Conservation (phyloP, 2,113 vertebrate genomes). For the Apteryx mantelli region DNA sequence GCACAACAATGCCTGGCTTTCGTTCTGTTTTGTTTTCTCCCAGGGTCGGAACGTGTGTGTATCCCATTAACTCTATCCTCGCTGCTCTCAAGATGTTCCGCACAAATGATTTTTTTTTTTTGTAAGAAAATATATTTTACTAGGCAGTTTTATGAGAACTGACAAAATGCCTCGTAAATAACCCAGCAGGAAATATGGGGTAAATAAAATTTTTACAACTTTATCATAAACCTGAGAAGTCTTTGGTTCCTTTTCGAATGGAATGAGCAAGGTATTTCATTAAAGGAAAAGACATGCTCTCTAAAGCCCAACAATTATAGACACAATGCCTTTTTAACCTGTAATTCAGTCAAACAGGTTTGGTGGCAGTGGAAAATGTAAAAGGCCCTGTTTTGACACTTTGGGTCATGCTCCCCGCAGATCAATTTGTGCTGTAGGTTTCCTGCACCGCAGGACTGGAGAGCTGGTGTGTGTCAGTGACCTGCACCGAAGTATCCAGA, state of each 20-base stretch:
- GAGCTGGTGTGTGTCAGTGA: neutral
- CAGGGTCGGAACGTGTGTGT: slow-evolving; percentile 58
- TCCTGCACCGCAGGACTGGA: neutral
- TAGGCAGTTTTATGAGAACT: slow-evolving; percentile 77
- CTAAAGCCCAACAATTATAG: slow-evolving; percentile 70
- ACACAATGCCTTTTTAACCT: slow-evolving; percentile 73
- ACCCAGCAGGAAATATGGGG: slow-evolving; percentile 78
- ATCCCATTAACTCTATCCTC: slow-evolving; percentile 74
- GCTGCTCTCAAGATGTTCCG: slow-evolving; percentile 68
- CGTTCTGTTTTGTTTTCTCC: slow-evolving; percentile 68
- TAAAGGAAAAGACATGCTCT: slow-evolving; percentile 71
- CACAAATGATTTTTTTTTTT: slow-evolving; percentile 71
- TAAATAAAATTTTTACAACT: slow-evolving; percentile 78
- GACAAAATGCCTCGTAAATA: slow-evolving; percentile 79
- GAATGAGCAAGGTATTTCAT: slow-evolving; percentile 76
- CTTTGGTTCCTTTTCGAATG: slow-evolving; percentile 73
- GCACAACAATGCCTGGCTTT: slow-evolving; percentile 71
- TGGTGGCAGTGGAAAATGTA: slow-evolving; percentile 72
- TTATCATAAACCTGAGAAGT: slow-evolving; percentile 78
- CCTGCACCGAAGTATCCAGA: neutral
- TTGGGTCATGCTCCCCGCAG: slow-evolving; percentile 44
- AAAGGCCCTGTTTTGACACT: slow-evolving; percentile 60
- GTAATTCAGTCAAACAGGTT: slow-evolving; percentile 76
- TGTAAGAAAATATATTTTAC: slow-evolving; percentile 77
- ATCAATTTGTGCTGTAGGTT: slow-evolving; percentile 23